Percentiles rank a stretch among this genome's conserved stretches.
Conservation (phyloP, 1,140 invertebrate species). For the Cylas formicarius region DNA sequence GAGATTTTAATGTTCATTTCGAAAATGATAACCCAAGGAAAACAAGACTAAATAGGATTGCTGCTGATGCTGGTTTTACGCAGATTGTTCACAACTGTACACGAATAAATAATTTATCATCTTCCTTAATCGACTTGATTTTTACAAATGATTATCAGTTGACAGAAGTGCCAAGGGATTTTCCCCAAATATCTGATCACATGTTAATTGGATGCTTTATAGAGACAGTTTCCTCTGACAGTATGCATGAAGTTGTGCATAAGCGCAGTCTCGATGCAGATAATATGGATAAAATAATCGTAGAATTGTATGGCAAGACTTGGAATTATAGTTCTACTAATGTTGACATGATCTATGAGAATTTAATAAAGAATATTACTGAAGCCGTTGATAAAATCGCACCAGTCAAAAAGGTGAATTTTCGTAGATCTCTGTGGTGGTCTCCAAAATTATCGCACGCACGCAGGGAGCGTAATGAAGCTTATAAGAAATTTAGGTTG, state of each 20-base stretch:
- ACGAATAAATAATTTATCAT: constrained; percentile 8
- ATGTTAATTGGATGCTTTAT: constrained; percentile 2
- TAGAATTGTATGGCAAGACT: constrained; percentile 1
- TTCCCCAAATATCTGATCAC: constrained; percentile 12
- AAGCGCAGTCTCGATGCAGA: constrained; percentile 1
- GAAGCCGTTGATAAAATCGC: constrained; percentile 7
- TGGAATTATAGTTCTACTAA: constrained; percentile 9
- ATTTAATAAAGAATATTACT: constrained; percentile 9
- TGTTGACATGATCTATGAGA: constrained; percentile 5
- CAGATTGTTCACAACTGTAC: constrained; percentile 9
- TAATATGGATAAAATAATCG: constrained; percentile 3
- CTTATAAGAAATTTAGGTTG: constrained; percentile 11
- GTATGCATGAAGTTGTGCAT: neutral
- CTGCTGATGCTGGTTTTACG: constrained; percentile 9
- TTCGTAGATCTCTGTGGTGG: neutral
- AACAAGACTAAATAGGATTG: constrained; percentile 4
- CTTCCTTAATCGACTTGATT: constrained; percentile 8
- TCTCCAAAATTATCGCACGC: constrained; percentile 1
- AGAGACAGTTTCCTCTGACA: neutral
- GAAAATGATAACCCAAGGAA: constrained; percentile 4
- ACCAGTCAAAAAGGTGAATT: constrained; percentile 3
- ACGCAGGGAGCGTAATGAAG: constrained; percentile 2
- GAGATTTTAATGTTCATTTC: constrained; percentile 14
- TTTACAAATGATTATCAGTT: constrained; percentile 8
- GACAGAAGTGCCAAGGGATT: constrained; percentile 4